Evolutionary conservation across 2,888 invertebrate species (phyloP), one percentile per base, ranked within the genome.

Genomic region (Lymantria monacha): DNA sequence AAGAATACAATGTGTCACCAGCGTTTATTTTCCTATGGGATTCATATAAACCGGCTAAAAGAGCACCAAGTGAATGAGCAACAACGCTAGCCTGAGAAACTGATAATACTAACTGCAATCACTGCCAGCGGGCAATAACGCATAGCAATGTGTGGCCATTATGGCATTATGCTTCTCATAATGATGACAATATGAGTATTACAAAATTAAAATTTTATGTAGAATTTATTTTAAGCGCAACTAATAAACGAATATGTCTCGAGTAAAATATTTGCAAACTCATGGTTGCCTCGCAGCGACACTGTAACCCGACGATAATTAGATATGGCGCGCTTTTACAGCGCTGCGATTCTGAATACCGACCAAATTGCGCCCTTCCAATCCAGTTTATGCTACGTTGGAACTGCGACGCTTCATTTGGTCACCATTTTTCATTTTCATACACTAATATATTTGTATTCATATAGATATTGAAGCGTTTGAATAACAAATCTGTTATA

Each of bases 271-370:
- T 76, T 79, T 71, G 71, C 69, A 72, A 69, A 70, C 74, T 74
- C 68, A 72, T 74, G 66, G 77, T 81, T 80, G 66, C 72, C 73
- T 70, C 69, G 55, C 69, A 78, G 67, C 74, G 71, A 69, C 68
- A 58, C 70, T 74, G 81, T 79, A 81, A 80, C 80, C 80, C 85
- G 76, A 85, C 80, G 79, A 83, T 90, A 90, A 90, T 90, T 90
- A 90, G 88, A 89, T 89, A 87, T 79, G 87, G 86, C 90, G 87
- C 81, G 89, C 89, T 90, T 89, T 90, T 88, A 88, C 88, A 85
- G 83, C 75, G 79, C 67, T 80, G 78, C 82, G 82, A 76, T 81
- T 84, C 83, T 89, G 89, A 89, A 89, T 89, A 80, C 87, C 79
- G 74, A 76, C 84, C 83, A 87, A 89, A 90, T 89, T 88, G 88